phyloP scores from a whole-genome alignment of 2,888 invertebrate genomes.

The Exocentrus adspersus region DNA sequence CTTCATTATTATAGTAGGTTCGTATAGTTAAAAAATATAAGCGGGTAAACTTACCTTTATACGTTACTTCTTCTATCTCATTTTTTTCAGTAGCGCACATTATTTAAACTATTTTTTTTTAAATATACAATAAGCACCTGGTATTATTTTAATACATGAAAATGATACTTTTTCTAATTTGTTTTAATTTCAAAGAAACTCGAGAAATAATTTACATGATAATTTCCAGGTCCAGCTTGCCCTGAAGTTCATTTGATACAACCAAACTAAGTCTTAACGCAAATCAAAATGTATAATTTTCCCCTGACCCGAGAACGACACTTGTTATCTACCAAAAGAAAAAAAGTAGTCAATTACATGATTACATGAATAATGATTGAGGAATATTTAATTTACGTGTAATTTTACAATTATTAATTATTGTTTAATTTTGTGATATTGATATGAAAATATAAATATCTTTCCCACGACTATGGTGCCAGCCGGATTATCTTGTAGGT shows the following conservation, averaged over 20 bases:
- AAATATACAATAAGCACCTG: too few species aligned
- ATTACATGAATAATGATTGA: background rate
- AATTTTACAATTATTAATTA: background rate
- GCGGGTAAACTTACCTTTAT: background rate
- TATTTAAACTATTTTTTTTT: background rate
- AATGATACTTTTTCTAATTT: too few species aligned
- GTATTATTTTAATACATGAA: too few species aligned
- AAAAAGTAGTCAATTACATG: background rate
- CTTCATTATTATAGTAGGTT: too few species aligned
- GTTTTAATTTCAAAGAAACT: too few species aligned
- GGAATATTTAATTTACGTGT: background rate
- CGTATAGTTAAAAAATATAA: background rate
- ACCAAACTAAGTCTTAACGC: background rate
- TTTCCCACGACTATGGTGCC: too few species aligned
- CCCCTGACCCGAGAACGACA: conserved; percentile 4
- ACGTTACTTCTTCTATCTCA: background rate
- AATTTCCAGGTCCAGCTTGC: background rate
- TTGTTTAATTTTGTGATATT: background rate
- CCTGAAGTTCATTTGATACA: background rate
- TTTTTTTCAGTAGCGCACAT: background rate
- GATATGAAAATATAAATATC: too few species aligned
- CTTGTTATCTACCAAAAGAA: background rate
- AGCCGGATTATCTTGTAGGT: too few species aligned
- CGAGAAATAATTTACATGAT: too few species aligned
- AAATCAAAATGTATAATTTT: background rate